phyloP scores from a whole-genome alignment of 2,888 invertebrate species.

The Macrostomum cliftonense region DNA sequence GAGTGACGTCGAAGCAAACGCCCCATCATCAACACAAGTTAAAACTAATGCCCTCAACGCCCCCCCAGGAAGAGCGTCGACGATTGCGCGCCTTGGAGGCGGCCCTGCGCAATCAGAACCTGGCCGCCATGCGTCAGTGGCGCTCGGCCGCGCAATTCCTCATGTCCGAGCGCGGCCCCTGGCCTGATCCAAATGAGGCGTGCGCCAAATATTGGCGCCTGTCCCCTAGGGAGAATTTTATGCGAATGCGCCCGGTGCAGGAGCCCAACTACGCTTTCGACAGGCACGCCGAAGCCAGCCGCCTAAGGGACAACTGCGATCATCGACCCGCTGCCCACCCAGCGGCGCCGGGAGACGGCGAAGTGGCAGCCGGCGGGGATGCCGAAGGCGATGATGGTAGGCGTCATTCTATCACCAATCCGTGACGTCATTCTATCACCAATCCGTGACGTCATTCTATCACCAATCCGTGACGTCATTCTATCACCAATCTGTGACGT shows the following conservation, averaged over 20 bases:
- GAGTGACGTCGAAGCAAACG: too few relatives aligned
- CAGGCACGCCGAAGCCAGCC: conserved; percentile 45
- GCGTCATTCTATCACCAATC: too few relatives aligned
- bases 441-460: too few relatives aligned
- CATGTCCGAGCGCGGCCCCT: conserved; percentile 38
- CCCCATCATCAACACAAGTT: too few relatives aligned
- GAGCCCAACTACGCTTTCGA: conserved; percentile 44
- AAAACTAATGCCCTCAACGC: too few relatives aligned
- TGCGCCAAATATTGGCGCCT: conserved; percentile 41
- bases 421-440: too few relatives aligned
- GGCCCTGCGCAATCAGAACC: conserved; percentile 39
- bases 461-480: conserved; percentile 18
- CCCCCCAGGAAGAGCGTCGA: background rate
- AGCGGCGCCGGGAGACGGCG: too few relatives aligned
- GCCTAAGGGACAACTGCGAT: conserved; percentile 45
- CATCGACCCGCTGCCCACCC: conserved; percentile 12
- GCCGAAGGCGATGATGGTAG: too few relatives aligned
- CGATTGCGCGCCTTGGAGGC: background rate
- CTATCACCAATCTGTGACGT: background rate
- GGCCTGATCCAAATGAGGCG: conserved; percentile 17
- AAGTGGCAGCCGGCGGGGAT: too few relatives aligned
- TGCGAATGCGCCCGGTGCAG: conserved; percentile 47
- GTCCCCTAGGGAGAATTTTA: conserved; percentile 47
- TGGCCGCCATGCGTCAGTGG: conserved; percentile 43
- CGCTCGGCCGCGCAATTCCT: conserved; percentile 43